Conservation (phyloP, 2,888 invertebrate genomes). For the Drosophila buzzatii region DNA sequence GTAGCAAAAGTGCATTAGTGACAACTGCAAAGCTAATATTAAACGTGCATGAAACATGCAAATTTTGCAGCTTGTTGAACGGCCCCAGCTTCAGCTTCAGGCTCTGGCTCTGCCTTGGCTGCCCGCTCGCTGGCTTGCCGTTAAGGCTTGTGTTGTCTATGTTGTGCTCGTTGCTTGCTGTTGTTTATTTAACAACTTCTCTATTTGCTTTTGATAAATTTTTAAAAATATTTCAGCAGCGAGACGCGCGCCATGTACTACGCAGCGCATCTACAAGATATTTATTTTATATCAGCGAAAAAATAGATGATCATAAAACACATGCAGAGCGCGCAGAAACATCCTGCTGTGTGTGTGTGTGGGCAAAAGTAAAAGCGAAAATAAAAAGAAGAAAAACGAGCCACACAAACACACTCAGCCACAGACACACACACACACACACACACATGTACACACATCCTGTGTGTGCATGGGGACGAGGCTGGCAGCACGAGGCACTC, state of each 20-base stretch:
- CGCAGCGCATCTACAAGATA: constrained; percentile 77
- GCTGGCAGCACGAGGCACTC: constrained; percentile 45
- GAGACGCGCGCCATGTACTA: constrained; percentile 45
- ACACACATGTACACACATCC: constrained; percentile 21
- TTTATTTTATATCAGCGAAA: constrained; percentile 81
- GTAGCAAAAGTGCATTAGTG: constrained; percentile 29
- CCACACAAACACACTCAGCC: constrained; percentile 34
- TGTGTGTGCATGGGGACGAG: constrained; percentile 9
- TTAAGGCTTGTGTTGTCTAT: constrained; percentile 30
- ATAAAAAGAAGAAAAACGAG: constrained; percentile 50
- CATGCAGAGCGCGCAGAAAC: constrained; percentile 71
- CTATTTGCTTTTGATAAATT: constrained; percentile 80
- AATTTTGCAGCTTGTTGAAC: constrained; percentile 61
- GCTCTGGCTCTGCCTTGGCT: not conserved
- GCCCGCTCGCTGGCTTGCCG: not conserved
- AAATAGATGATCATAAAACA: constrained; percentile 80
- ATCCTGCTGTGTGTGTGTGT: constrained; percentile 66
- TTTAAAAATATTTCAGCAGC: constrained; percentile 77
- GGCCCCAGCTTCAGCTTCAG: not conserved
- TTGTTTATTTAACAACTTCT: constrained; percentile 68
- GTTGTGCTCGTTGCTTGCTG: constrained; percentile 23
- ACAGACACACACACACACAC: constrained; percentile 38
- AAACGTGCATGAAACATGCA: constrained; percentile 77
- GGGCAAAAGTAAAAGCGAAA: constrained; percentile 71
- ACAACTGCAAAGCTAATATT: constrained; percentile 68